Conservation (phyloP, 2,888 invertebrate species). For the Sphaerolaimus hirsutus region DNA sequence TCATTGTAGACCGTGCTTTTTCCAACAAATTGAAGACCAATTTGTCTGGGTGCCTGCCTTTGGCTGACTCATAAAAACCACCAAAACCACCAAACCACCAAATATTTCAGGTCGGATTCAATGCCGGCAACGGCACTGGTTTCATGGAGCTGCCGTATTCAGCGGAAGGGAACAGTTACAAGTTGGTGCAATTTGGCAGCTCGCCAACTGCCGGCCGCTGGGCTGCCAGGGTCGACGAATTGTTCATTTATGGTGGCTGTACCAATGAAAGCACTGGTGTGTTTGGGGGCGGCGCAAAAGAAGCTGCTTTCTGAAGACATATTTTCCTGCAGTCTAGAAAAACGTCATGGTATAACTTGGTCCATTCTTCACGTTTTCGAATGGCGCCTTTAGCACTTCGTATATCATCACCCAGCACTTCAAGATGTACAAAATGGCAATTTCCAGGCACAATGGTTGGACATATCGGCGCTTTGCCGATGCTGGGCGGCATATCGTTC, state of each 20-base stretch:
- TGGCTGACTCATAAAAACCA: too few relatives aligned
- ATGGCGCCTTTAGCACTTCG: too few relatives aligned
- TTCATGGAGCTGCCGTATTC: slow-evolving; percentile 12
- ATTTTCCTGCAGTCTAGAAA: too few relatives aligned
- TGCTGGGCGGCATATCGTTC: slow-evolving; percentile 82
- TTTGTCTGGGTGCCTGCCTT: too few relatives aligned
- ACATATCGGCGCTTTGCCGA: slow-evolving; percentile 23
- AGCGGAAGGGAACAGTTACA: slow-evolving; percentile 15
- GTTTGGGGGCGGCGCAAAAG: not conserved
- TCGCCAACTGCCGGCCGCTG: slow-evolving; percentile 43
- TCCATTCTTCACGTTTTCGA: too few relatives aligned
- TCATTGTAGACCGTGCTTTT: too few relatives aligned
- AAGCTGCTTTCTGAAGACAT: not conserved
- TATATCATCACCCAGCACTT: too few relatives aligned
- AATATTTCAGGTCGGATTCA: slow-evolving; percentile 53
- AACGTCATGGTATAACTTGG: too few relatives aligned
- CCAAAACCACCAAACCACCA: too few relatives aligned
- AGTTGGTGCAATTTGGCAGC: slow-evolving; percentile 9
- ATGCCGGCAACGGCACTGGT: slow-evolving; percentile 67
- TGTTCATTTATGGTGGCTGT: slow-evolving; percentile 68
- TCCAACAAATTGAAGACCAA: too few relatives aligned
- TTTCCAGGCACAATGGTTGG: not conserved
- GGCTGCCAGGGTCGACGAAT: slow-evolving; percentile 73
- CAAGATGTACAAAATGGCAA: not conserved
- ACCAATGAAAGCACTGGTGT: slow-evolving; percentile 21